These are phyloP conservation scores for Idaea straminata DNA, from an alignment of 2,888 invertebrate genomes.

Conservation along the genomic window DNA sequence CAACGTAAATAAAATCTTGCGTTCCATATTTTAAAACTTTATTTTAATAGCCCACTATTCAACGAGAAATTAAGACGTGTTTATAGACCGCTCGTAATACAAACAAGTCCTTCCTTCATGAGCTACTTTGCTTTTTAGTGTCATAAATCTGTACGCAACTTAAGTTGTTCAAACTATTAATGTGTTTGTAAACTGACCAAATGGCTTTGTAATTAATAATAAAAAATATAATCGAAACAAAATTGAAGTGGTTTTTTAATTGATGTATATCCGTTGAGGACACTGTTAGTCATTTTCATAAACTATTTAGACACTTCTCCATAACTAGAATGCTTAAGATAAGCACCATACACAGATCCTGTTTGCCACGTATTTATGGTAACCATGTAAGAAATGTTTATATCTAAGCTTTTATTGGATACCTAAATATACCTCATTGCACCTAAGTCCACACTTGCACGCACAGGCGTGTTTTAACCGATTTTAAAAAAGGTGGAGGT, in stretches of 20 bases:
- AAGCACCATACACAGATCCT: no score
- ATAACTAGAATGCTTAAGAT: no score
- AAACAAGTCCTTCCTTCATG: slow-evolving; percentile 70
- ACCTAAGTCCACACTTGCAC: no score
- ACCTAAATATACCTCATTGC: no score
- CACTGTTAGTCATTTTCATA: no score
- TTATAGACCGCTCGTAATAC: slow-evolving; percentile 73
- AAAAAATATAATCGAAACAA: background rate
- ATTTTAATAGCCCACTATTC: slow-evolving; percentile 77
- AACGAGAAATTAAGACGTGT: slow-evolving; percentile 77
- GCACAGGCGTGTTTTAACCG: no score
- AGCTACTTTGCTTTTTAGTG: slow-evolving; percentile 50
- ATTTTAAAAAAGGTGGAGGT: no score
- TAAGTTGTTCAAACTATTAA: slow-evolving; percentile 46
- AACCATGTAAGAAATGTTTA: no score
- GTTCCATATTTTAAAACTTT: slow-evolving; percentile 76
- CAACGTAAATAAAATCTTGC: slow-evolving; percentile 74
- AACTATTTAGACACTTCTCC: no score
- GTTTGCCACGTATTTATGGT: no score
- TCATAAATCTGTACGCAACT: slow-evolving; percentile 64
- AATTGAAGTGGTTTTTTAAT: background rate
- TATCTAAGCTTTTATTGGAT: no score
- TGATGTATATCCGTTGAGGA: no score
- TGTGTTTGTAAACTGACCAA: slow-evolving; percentile 14
- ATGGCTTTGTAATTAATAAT: slow-evolving; percentile 6